phyloP scores from a whole-genome alignment of 2,888 invertebrate species.

The Tiliacea aurago region DNA sequence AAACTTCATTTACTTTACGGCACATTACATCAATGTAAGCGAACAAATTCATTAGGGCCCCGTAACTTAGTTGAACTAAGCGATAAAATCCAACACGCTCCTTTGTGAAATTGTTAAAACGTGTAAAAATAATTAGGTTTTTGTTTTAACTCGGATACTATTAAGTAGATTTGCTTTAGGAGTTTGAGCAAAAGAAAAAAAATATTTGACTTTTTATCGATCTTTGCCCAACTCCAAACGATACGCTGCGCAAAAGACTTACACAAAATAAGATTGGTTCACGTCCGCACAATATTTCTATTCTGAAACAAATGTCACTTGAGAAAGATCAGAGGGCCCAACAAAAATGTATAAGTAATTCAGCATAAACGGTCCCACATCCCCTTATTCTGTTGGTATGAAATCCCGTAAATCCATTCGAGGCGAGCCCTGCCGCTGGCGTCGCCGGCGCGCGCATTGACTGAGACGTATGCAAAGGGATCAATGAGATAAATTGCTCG shows the following conservation, averaged over 20 bases:
- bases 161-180: not conserved
- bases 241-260: slow-evolving; percentile 27
- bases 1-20: slow-evolving; percentile 73
- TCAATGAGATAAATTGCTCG: slow-evolving; percentile 87
- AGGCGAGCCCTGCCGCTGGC: slow-evolving; percentile 65
- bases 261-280: slow-evolving; percentile 59
- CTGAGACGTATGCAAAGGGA: slow-evolving; percentile 88
- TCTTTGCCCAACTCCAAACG: not conserved
- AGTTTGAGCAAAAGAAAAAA: not conserved
- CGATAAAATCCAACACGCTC: slow-evolving; percentile 55
- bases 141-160: not conserved
- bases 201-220: not conserved
- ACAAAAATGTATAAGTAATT: slow-evolving; percentile 78
- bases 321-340: slow-evolving; percentile 71
- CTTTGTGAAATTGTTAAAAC: slow-evolving; percentile 47
- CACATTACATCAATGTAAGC: slow-evolving; percentile 64
- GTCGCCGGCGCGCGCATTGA: slow-evolving; percentile 79
- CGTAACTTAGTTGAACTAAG: slow-evolving; percentile 45
- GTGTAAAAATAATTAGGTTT: slow-evolving; percentile 24
- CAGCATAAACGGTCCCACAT: slow-evolving; percentile 75
- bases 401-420: slow-evolving; percentile 82
- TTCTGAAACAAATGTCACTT: slow-evolving; percentile 69
- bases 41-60: slow-evolving; percentile 56
- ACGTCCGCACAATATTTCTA: slow-evolving; percentile 66
- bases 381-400: slow-evolving; percentile 75